A percentile compares a stretch with the other conserved stretches of the same genome.
Conservation (phyloP, 1,140 invertebrate species). For the Cyphomyrmex costatus region DNA sequence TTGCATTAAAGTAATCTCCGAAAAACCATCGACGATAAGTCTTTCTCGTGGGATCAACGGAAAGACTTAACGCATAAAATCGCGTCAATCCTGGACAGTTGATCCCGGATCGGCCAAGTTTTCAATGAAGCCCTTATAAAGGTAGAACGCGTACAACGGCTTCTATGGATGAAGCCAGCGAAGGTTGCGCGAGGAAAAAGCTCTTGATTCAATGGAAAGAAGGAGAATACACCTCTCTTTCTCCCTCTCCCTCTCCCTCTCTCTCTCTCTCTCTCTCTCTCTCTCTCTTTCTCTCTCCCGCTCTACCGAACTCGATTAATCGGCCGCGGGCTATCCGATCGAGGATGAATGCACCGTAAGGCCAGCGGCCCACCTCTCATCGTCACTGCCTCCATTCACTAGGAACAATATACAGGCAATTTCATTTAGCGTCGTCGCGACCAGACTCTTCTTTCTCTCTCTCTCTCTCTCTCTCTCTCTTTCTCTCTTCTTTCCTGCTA, state of each 20-base stretch:
- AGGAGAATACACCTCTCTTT: constrained; percentile 49
- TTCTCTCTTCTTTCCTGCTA: constrained; percentile 17
- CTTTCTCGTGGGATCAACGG: background rate
- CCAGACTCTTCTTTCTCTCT: constrained; percentile 18
- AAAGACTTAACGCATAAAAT: constrained; percentile 24
- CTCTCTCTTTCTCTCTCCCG: constrained; percentile 3
- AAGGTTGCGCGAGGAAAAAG: constrained; percentile 70
- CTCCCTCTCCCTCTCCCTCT: too few species aligned
- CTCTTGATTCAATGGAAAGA: constrained; percentile 69
- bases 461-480: constrained; percentile 22
- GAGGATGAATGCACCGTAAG: constrained; percentile 74
- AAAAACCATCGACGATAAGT: background rate
- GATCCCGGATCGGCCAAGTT: constrained; percentile 64
- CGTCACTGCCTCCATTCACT: constrained; percentile 72
- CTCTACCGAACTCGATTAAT: constrained; percentile 71
- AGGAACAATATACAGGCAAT: constrained; percentile 60
- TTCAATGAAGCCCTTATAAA: constrained; percentile 83
- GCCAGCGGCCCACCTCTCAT: constrained; percentile 57
- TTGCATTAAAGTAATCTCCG: background rate
- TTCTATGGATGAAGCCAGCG: constrained; percentile 68
- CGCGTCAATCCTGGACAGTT: background rate
- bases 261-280: constrained; percentile 2
- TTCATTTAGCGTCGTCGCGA: constrained; percentile 67
- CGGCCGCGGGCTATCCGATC: constrained; percentile 68
- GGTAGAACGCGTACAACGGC: constrained; percentile 71